These are phyloP conservation scores for Troides aeacus DNA, from an alignment of 2,888 invertebrate genomes.

Conservation along the genomic window DNA sequence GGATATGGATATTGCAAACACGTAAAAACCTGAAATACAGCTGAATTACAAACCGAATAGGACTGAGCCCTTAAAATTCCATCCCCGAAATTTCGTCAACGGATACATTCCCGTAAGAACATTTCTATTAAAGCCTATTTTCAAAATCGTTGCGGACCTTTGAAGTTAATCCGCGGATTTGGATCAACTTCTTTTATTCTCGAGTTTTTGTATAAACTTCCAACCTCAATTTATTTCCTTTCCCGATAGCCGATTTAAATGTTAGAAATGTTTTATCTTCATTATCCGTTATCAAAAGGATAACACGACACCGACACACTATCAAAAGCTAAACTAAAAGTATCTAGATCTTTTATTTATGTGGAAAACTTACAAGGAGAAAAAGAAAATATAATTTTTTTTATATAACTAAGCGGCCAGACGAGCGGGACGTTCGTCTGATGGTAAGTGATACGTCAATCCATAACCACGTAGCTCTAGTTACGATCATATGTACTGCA, in stretches of 20 bases:
- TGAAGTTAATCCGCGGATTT: conserved; percentile 75
- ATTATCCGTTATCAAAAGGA: background rate
- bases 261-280: conserved; percentile 7
- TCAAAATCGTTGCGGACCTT: conserved; percentile 66
- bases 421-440: too few species aligned
- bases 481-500: too few species aligned
- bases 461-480: too few species aligned
- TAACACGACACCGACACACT: too few species aligned
- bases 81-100: conserved; percentile 61
- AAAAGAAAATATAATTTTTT: too few species aligned
- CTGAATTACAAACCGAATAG: conserved; percentile 58
- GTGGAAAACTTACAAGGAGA: too few species aligned
- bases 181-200: conserved; percentile 41
- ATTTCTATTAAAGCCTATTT: conserved; percentile 77
- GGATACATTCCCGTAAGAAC: conserved; percentile 68
- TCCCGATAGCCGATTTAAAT: conserved; percentile 33
- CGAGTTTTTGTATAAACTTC: conserved; percentile 45
- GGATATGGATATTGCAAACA: conserved; percentile 20
- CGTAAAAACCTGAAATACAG: conserved; percentile 36
- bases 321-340: too few species aligned
- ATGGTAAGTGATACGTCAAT: too few species aligned
- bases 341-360: too few species aligned
- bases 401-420: too few species aligned
- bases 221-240: conserved; percentile 46
- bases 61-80: conserved; percentile 53